These are phyloP conservation scores for Sus cebifrons DNA, from an alignment of 2,797 vertebrate species.

Conservation along the genomic window DNA sequence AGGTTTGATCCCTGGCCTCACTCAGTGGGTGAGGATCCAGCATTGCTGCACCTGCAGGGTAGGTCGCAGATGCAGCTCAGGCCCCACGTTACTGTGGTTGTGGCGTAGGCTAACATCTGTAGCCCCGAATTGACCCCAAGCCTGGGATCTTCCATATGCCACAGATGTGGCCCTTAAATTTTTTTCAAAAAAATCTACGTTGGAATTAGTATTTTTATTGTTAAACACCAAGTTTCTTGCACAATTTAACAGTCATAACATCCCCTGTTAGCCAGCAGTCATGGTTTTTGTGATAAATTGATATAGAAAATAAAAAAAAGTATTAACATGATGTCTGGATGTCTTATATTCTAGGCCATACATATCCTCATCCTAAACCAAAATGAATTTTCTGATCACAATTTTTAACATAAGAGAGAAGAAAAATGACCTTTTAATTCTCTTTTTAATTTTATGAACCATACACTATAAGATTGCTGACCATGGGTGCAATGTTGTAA, in stretches of 20 bases:
- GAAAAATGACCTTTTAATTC: background rate
- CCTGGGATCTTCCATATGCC: too few relatives aligned
- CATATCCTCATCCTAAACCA: background rate
- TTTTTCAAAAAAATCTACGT: background rate
- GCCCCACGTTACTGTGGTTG: too few relatives aligned
- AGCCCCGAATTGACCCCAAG: too few relatives aligned
- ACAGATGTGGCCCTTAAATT: too few relatives aligned
- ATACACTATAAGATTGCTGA: background rate
- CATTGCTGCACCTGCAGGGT: too few relatives aligned
- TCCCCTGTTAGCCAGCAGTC: background rate
- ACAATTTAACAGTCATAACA: background rate
- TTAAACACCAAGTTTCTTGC: background rate
- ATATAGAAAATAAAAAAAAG: background rate
- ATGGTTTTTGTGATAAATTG: background rate
- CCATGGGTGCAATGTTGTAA: background rate
- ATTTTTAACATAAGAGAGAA: background rate
- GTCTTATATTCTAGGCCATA: background rate
- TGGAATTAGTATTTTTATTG: background rate
- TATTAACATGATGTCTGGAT: background rate
- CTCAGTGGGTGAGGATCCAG: too few relatives aligned
- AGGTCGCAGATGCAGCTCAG: too few relatives aligned
- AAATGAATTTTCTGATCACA: background rate
- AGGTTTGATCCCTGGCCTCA: too few relatives aligned
- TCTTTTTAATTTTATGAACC: background rate
- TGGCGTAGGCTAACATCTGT: too few relatives aligned